These are phyloP conservation scores for Triplophysa bombifrons DNA, from an alignment of 2,797 vertebrate species.

Conservation along the genomic window DNA sequence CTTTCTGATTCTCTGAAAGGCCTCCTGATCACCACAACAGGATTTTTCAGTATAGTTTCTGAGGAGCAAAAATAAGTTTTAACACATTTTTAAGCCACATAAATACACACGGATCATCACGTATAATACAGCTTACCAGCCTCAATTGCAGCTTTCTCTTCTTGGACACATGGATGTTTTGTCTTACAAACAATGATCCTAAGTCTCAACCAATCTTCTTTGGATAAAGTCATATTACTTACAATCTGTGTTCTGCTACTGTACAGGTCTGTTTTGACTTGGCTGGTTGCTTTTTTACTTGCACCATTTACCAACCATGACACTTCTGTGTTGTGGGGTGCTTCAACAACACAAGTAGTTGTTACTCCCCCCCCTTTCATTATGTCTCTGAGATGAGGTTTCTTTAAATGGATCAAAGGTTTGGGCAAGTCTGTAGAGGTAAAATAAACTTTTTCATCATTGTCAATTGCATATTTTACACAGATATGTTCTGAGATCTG, in stretches of 20 bases:
- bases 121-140: slow-evolving; percentile 50
- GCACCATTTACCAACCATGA: slow-evolving; percentile 54
- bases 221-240: slow-evolving; percentile 46
- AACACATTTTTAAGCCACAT: neutral
- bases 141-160: neutral
- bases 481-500: no score
- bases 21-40: slow-evolving; percentile 66
- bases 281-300: rapidly evolving
- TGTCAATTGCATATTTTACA: no score
- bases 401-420: slow-evolving; percentile 62
- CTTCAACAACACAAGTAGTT: slow-evolving; percentile 61
- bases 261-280: rapidly evolving
- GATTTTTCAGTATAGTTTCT: slow-evolving; percentile 49
- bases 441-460: neutral
- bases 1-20: slow-evolving; percentile 47
- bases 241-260: slow-evolving; percentile 29
- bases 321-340: slow-evolving; percentile 35
- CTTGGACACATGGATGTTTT: slow-evolving; percentile 64
- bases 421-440: slow-evolving; percentile 15
- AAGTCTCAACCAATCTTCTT: slow-evolving; percentile 37
- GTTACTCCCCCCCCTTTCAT: neutral
- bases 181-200: slow-evolving; percentile 62
- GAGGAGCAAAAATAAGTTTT: slow-evolving; percentile 4
- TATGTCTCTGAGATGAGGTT: slow-evolving; percentile 58
- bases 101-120: neutral